A percentile compares a stretch with the other conserved stretches of the same genome.
Conservation (phyloP, 2,888 invertebrate genomes). For the Lottia gigantea region DNA sequence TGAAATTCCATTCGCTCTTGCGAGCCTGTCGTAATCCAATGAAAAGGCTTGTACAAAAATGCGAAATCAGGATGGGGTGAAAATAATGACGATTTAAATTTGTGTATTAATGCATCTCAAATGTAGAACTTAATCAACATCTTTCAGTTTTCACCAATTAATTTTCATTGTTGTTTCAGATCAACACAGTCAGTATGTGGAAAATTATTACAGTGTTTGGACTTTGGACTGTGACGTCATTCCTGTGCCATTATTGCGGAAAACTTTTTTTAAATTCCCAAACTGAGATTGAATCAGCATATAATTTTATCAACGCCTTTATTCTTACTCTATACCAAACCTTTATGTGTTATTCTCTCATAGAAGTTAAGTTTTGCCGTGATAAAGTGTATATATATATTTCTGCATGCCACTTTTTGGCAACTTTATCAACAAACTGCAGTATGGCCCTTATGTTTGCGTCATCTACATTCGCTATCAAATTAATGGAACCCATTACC, state of each 20-base stretch:
- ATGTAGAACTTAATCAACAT: too few species aligned
- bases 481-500: slow-evolving; percentile 41
- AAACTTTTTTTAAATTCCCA: neutral
- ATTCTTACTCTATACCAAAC: neutral
- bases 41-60: too few species aligned
- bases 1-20: too few species aligned
- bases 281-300: too few species aligned
- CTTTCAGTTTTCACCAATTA: too few species aligned
- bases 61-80: too few species aligned
- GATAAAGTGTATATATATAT: neutral
- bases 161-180: too few species aligned
- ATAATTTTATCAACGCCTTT: neutral
- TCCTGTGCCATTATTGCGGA: neutral
- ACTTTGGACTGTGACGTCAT: neutral
- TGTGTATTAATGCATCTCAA: too few species aligned
- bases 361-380: neutral
- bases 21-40: too few species aligned
- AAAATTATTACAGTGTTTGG: neutral
- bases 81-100: too few species aligned
- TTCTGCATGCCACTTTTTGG: slow-evolving; percentile 26
- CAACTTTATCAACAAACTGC: slow-evolving; percentile 38
- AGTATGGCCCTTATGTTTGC: slow-evolving; percentile 38
- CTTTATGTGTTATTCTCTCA: neutral
- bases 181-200: too few species aligned
- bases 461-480: slow-evolving; percentile 42